These are phyloP conservation scores for Cephus cinctus DNA, from an alignment of 1,140 invertebrate genomes.

Conservation along the genomic window DNA sequence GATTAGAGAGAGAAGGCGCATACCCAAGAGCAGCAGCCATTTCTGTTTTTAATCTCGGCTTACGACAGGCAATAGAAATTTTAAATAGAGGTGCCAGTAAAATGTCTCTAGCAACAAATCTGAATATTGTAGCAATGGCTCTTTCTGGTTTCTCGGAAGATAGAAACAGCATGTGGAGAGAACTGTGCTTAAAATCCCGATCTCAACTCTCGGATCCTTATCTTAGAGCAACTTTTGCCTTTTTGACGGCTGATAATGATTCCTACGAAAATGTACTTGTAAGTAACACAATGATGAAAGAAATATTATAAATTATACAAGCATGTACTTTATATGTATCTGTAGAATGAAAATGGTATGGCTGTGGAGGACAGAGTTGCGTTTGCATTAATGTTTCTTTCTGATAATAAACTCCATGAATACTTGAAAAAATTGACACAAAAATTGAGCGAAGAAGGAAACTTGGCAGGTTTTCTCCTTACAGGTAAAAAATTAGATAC, in stretches of 20 bases:
- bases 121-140: conserved; percentile 84
- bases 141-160: conserved; percentile 85
- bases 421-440: conserved; percentile 73
- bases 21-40: conserved; percentile 87
- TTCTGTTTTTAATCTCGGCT: conserved; percentile 84
- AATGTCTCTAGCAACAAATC: conserved; percentile 41
- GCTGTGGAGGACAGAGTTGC: conserved; percentile 86
- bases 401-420: conserved; percentile 76
- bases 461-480: conserved; percentile 82
- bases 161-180: conserved; percentile 77
- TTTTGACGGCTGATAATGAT: conserved; percentile 80
- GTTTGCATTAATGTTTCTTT: conserved; percentile 89
- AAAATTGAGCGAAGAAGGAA: conserved; percentile 72
- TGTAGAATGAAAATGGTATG: conserved; percentile 76
- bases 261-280: conserved; percentile 81
- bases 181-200: conserved; percentile 71
- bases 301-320: neutral
- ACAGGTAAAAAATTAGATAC: conserved; percentile 63
- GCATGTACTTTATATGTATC: conserved; percentile 18
- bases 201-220: conserved; percentile 82
- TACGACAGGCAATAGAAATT: conserved; percentile 82
- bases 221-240: conserved; percentile 87
- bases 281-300: conserved; percentile 35
- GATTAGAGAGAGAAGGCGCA: conserved; percentile 62
- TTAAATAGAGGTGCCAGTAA: conserved; percentile 67